Evolutionary conservation across 1,140 invertebrate genomes (phyloP), one percentile per base, ranked within the genome.

Genomic region (Hirudo medicinalis): DNA sequence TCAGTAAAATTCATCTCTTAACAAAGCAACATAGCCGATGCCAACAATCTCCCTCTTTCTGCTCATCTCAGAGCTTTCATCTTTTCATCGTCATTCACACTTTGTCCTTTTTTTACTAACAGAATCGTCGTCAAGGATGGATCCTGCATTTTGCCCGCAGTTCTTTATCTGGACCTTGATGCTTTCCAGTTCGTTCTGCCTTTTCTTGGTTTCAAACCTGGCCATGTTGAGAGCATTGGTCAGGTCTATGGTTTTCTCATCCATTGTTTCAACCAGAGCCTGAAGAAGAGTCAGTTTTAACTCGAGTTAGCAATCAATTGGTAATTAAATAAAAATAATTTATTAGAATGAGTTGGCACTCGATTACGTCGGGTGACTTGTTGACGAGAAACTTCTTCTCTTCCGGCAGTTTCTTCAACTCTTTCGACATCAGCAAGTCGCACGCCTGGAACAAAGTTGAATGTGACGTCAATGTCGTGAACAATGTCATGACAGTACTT

Each of bases 181-280:
- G 54, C 76, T 76, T 71, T 81, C 77, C 54, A 83, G 71, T 54
- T 74, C 76, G 74, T 82, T 82, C 72, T 80, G 77, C 75, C 82
- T 82, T 2, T 66, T 70, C 13, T 77, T 79, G 9, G 79, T 79
- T 54, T 76, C 74, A 71, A 82, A 80, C 67, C 76, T 76, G 27
- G 81, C 76, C 9, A 74, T 73, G 75, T 82, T 83, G 19, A 82
- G 73, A 17, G 75, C 74, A 67, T 82, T 82, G 32, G 79, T 77
- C 13, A 76, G 76, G 72, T 83, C 82, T 75, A 79, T 79, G 4
- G 81, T 76, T 74, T 83, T 82, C 74, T 82, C 76, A 73, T 83
- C 80, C 76, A 81, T 79, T 29, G 80, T 77, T n/a, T 75, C 75
- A 67, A 83, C 79, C 32, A 81, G 81, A 76, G 81, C 77, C 81